Conservation (phyloP, 2,888 invertebrate species). For the Taenaris catops region DNA sequence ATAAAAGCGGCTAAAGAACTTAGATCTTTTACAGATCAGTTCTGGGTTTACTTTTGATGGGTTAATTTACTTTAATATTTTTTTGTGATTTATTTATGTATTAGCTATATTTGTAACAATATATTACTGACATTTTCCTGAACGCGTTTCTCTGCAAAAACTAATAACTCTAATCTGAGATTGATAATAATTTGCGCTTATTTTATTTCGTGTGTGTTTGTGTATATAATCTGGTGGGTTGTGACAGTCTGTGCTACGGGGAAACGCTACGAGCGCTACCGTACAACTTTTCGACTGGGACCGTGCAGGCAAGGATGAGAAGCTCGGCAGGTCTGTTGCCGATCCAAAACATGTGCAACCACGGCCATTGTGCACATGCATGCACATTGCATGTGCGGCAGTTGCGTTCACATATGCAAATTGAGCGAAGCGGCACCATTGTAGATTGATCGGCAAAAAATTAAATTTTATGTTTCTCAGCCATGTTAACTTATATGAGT, state of each 20-base stretch:
- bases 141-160: constrained; percentile 12
- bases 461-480: too few relatives aligned
- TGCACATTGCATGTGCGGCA: constrained; percentile 10
- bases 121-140: constrained; percentile 14
- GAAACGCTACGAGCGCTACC: constrained; percentile 46
- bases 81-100: constrained; percentile 1
- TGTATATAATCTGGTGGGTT: constrained; percentile 44
- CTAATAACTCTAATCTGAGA: constrained; percentile 14
- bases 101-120: constrained; percentile 3
- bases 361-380: constrained; percentile 5
- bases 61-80: constrained; percentile 2
- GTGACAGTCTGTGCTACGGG: constrained; percentile 66
- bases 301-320: constrained; percentile 93
- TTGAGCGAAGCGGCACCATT: neutral
- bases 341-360: constrained; percentile 16
- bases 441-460: too few relatives aligned
- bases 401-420: constrained; percentile 1
- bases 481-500: too few relatives aligned
- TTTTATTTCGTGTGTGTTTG: constrained; percentile 28
- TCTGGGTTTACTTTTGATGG: constrained; percentile 4
- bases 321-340: constrained; percentile 91
- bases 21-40: too few relatives aligned
- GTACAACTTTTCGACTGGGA: constrained; percentile 95
- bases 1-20: too few relatives aligned
- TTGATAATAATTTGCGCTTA: constrained; percentile 13